phyloP scores from a whole-genome alignment of 1,140 invertebrate species.

The Temnothorax curvispinosus region DNA sequence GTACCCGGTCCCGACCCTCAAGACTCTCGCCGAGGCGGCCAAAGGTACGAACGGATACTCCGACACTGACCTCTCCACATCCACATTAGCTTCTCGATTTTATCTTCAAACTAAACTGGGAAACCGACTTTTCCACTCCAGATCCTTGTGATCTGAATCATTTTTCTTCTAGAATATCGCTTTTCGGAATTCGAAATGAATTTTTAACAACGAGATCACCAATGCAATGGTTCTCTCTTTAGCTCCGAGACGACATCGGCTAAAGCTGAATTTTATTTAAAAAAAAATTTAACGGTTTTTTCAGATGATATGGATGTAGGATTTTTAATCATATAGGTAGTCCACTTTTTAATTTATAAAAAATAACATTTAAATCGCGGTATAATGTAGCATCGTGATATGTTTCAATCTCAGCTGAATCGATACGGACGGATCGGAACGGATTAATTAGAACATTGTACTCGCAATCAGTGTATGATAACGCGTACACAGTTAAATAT shows the following conservation, averaged over 20 bases:
- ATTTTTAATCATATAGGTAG: background rate
- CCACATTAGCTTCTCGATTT: background rate
- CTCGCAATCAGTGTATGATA: background rate
- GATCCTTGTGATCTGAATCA: background rate
- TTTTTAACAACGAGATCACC: background rate
- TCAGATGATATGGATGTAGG: background rate
- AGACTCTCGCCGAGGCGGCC: slow-evolving; percentile 80
- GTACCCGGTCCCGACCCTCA: slow-evolving; percentile 87
- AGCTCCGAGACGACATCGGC: background rate
- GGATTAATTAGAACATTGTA: background rate
- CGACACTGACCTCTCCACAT: background rate
- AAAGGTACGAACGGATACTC: slow-evolving; percentile 79
- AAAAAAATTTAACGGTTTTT: background rate
- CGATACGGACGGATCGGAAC: background rate
- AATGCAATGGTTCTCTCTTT: background rate
- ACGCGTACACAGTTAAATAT: no score
- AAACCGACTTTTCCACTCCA: background rate
- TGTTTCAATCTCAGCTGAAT: background rate
- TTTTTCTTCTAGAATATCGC: background rate
- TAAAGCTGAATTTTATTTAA: background rate
- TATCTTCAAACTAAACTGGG: background rate
- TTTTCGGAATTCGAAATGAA: background rate
- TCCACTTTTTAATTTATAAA: background rate
- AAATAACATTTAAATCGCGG: no score
- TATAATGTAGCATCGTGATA: background rate